These are phyloP conservation scores for Phenganax stokvisi DNA, from an alignment of 92 coral and sea anemone genomes.

Conservation along the genomic window DNA sequence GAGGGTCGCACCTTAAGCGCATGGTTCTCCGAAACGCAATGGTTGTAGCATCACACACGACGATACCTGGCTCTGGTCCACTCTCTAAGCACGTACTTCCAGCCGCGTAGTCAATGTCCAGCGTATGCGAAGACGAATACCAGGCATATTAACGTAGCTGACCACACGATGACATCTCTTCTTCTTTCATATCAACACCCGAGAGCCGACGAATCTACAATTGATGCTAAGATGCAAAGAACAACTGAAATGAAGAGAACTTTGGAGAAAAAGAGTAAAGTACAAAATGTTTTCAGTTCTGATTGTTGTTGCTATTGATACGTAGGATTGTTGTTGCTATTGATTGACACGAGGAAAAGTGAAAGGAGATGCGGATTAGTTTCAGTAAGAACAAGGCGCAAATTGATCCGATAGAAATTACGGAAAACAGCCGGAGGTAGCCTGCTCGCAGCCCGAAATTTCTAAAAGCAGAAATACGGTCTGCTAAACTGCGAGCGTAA, in stretches of 20 bases:
- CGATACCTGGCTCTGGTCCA: background rate
- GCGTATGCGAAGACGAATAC: background rate
- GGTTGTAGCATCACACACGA: background rate
- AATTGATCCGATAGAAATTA: no score
- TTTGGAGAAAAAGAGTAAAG: background rate
- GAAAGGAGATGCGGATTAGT: no score
- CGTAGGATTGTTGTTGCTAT: no score
- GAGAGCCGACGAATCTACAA: background rate
- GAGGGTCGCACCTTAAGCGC: background rate
- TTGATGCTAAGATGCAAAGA: background rate
- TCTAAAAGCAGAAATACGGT: no score
- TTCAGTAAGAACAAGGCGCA: no score
- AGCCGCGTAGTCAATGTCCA: constrained; percentile 3
- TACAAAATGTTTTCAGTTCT: no score
- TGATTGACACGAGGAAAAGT: no score
- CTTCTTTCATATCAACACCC: background rate
- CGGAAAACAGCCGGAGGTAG: no score
- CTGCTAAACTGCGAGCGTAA: no score
- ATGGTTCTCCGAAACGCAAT: background rate
- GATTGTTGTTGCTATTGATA: no score
- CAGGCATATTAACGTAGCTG: constrained; percentile 1
- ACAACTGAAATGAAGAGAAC: background rate
- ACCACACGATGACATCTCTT: background rate
- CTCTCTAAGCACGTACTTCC: background rate
- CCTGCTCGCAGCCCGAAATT: no score